These are phyloP conservation scores for Aplocera efformata DNA, from an alignment of 2,888 invertebrate species.

Conservation along the genomic window DNA sequence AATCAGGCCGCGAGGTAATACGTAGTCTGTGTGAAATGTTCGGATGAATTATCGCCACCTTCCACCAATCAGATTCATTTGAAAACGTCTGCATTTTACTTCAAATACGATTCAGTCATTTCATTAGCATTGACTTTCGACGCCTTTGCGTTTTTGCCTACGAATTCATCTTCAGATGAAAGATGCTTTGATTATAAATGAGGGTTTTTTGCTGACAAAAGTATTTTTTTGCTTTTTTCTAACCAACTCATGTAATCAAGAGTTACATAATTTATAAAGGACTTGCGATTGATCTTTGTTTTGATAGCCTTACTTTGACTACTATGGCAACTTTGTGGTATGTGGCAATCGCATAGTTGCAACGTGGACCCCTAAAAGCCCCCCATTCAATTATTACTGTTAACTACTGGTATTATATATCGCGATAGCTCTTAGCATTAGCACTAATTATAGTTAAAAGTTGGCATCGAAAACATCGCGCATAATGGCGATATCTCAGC, in stretches of 20 bases:
- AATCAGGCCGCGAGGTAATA: slow-evolving; percentile 1
- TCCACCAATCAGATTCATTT: slow-evolving; percentile 23
- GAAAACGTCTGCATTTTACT: slow-evolving; percentile 24
- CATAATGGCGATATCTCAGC: too few relatives aligned
- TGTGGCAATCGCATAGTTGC: too few relatives aligned
- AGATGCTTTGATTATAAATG: slow-evolving; percentile 18
- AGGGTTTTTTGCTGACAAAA: slow-evolving; percentile 8
- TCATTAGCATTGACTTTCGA: slow-evolving; percentile 14
- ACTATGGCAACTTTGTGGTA: too few relatives aligned
- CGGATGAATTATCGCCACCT: slow-evolving; percentile 20
- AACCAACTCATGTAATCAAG: slow-evolving; percentile 2
- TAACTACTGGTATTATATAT: too few relatives aligned
- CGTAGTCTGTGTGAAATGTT: slow-evolving; percentile 14
- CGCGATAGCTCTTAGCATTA: too few relatives aligned
- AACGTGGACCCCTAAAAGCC: too few relatives aligned
- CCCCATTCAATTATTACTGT: too few relatives aligned
- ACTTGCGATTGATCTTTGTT: too few relatives aligned
- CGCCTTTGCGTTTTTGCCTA: slow-evolving; percentile 16
- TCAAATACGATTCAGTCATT: slow-evolving; percentile 17
- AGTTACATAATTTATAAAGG: too few relatives aligned
- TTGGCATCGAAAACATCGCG: too few relatives aligned
- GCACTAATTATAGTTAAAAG: too few relatives aligned
- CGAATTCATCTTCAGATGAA: slow-evolving; percentile 13
- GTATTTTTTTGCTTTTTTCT: slow-evolving; percentile 7
- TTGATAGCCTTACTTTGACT: too few relatives aligned